phyloP scores from a whole-genome alignment of 2,888 invertebrate species.

The Drosophila niveifrons region DNA sequence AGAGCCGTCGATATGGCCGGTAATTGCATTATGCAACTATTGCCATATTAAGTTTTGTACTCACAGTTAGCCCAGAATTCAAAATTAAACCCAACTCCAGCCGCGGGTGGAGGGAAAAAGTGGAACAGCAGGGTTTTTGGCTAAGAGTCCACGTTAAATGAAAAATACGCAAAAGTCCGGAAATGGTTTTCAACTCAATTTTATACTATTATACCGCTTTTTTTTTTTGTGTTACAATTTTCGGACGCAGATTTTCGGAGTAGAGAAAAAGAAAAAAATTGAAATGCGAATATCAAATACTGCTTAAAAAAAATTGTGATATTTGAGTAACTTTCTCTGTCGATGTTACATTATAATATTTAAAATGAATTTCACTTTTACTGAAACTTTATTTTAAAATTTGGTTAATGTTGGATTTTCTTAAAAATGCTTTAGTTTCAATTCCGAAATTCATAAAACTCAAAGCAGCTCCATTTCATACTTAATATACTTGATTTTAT shows the following conservation, averaged over 20 bases:
- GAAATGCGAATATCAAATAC: neutral
- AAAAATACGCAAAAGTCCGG: slow-evolving; percentile 59
- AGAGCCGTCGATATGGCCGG: slow-evolving; percentile 60
- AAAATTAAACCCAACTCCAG: neutral
- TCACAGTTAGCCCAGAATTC: slow-evolving; percentile 53
- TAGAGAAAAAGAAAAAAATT: slow-evolving; percentile 2
- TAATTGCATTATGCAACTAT: slow-evolving; percentile 82
- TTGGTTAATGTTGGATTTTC: too few species aligned
- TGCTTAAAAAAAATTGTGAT: neutral
- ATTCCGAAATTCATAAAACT: too few species aligned
- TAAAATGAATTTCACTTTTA: neutral
- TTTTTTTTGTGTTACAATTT: slow-evolving; percentile 21
- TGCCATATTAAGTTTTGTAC: slow-evolving; percentile 76
- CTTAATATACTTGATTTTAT: too few species aligned
- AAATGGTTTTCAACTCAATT: slow-evolving; percentile 73
- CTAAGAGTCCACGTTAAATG: slow-evolving; percentile 34
- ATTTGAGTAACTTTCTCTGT: neutral
- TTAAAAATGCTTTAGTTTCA: too few species aligned
- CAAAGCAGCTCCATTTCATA: too few species aligned
- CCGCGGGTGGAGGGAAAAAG: neutral
- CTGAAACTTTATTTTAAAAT: too few species aligned
- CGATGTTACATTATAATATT: neutral
- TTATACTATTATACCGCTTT: slow-evolving; percentile 6
- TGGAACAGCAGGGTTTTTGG: neutral
- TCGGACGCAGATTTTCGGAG: slow-evolving; percentile 72